Conservation (phyloP, 2,888 invertebrate genomes). For the Drosophila pseudotalamancana region DNA sequence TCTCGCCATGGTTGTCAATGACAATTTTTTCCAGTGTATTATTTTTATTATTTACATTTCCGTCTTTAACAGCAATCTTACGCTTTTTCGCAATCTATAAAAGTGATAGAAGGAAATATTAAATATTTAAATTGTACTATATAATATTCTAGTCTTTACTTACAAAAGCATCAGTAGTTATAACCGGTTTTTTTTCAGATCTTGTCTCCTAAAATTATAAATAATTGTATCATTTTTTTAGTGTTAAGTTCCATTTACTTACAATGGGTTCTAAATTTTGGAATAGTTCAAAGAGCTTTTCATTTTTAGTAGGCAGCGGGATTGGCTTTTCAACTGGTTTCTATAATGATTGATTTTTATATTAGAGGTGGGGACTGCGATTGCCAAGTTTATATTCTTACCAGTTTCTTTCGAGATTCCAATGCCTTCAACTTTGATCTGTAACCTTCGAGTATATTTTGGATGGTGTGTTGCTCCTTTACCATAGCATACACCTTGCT, state of each 20-base stretch:
- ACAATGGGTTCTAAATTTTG: constrained; percentile 20
- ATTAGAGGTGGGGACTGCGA: neutral
- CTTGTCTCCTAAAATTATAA: neutral
- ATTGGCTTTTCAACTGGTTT: neutral
- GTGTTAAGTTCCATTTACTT: neutral
- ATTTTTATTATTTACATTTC: neutral
- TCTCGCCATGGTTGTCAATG: constrained; percentile 11
- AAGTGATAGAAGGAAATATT: neutral
- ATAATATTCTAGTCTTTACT: neutral
- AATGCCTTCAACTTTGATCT: constrained; percentile 10
- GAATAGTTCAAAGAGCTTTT: constrained; percentile 41
- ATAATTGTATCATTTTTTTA: neutral
- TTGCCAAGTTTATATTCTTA: neutral
- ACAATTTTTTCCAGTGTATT: neutral
- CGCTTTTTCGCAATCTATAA: constrained; percentile 5
- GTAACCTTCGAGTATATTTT: constrained; percentile 21
- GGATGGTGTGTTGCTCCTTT: constrained; percentile 27
- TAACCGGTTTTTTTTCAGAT: neutral
- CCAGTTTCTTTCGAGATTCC: neutral
- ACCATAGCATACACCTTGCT: constrained; percentile 27
- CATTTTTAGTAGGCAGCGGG: constrained; percentile 11
- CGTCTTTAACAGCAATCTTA: neutral
- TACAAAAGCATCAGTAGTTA: neutral
- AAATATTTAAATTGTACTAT: no score
- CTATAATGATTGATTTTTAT: neutral